phyloP scores from a whole-genome alignment of 2,888 invertebrate species.

The Synergus gifuensis region DNA sequence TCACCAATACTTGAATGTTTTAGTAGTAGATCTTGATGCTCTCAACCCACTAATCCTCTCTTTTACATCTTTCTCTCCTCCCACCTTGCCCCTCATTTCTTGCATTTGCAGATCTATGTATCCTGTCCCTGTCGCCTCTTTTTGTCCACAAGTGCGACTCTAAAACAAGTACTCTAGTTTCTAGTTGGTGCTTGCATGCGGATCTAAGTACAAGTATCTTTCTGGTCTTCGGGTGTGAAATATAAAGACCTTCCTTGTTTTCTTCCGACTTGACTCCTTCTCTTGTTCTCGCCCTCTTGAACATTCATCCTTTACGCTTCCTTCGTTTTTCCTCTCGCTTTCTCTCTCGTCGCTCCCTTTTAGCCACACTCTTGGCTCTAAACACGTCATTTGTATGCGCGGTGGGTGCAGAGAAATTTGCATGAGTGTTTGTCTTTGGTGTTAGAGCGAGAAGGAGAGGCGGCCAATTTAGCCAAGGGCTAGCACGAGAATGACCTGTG shows the following conservation, averaged over 20 bases:
- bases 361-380: constrained; percentile 56
- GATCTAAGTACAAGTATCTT: constrained; percentile 54
- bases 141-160: constrained; percentile 52
- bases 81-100: neutral
- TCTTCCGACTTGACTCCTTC: constrained; percentile 46
- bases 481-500: constrained; percentile 45
- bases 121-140: neutral
- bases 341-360: constrained; percentile 48
- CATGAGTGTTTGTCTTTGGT: constrained; percentile 67
- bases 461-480: constrained; percentile 52
- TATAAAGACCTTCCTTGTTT: constrained; percentile 52
- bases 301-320: constrained; percentile 35
- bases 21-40: constrained; percentile 7
- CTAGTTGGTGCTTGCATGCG: constrained; percentile 45
- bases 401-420: constrained; percentile 68
- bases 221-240: constrained; percentile 51
- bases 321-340: constrained; percentile 34
- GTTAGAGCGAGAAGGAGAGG: constrained; percentile 54
- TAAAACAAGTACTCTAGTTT: constrained; percentile 47
- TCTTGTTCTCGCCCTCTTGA: constrained; percentile 47
- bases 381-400: constrained; percentile 71
- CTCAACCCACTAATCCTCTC: constrained; percentile 5
- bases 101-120: constrained; percentile 10
- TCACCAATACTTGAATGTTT: constrained; percentile 16
- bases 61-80: neutral